A percentile compares a stretch with the other conserved stretches of the same genome.
Evolutionary conservation across 2,113 vertebrate species (phyloP).

Genomic region (Chionis minor): DNA sequence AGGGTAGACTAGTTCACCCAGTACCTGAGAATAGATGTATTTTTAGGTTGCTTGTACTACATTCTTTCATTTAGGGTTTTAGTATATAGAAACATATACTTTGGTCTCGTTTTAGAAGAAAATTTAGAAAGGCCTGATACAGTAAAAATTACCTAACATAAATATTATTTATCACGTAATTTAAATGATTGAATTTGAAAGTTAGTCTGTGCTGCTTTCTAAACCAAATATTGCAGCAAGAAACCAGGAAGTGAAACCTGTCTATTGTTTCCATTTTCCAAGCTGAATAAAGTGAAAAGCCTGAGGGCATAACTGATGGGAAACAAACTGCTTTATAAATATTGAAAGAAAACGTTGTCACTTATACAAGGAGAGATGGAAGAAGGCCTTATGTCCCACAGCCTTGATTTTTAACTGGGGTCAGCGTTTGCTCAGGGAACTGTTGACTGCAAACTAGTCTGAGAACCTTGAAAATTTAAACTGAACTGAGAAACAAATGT

Average conservation of each 20-base stretch:
- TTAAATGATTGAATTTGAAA: neutral
- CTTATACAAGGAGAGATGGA: neutral
- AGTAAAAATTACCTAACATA: neutral
- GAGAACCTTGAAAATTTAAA: neutral
- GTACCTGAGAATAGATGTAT: neutral
- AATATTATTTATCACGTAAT: neutral
- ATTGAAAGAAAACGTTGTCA: neutral
- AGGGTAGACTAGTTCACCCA: neutral
- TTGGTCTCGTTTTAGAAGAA: neutral
- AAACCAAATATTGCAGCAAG: neutral
- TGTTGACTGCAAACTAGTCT: neutral
- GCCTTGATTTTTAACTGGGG: neutral
- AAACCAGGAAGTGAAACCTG: slow-evolving; percentile 31
- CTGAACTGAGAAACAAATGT: neutral
- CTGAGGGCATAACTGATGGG: neutral
- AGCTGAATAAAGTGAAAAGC: neutral
- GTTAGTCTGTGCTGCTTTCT: neutral
- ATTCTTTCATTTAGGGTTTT: neutral
- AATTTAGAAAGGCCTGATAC: neutral
- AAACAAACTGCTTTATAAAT: neutral
- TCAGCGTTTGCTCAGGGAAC: neutral
- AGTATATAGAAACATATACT: neutral
- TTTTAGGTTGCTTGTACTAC: neutral
- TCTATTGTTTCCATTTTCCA: neutral
- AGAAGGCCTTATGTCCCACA: neutral